Percentiles rank a stretch among this genome's conserved stretches.
Conservation (phyloP, 2,888 invertebrate species). For the Epirrhoe alternata region DNA sequence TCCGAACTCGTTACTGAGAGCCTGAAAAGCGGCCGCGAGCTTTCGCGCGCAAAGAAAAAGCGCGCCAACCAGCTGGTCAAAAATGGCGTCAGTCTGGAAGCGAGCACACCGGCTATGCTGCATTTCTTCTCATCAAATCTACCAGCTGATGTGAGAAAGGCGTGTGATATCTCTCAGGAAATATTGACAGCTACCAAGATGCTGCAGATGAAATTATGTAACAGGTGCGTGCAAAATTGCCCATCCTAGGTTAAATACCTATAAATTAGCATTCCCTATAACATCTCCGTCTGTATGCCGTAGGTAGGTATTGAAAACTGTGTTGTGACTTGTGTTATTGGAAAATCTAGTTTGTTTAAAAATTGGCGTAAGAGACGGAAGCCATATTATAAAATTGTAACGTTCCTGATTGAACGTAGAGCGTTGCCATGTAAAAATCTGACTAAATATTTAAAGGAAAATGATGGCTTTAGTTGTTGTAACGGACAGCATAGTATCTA, state of each 20-base stretch:
- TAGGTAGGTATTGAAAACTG: too few relatives aligned
- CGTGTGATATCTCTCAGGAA: slow-evolving; percentile 70
- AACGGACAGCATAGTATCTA: too few relatives aligned
- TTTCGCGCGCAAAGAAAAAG: slow-evolving; percentile 62
- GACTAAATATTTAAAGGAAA: too few relatives aligned
- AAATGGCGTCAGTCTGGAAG: slow-evolving; percentile 66
- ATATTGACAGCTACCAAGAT: slow-evolving; percentile 74
- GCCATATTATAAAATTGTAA: not conserved
- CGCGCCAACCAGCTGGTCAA: slow-evolving; percentile 68
- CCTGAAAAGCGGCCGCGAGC: slow-evolving; percentile 67
- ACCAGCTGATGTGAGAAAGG: slow-evolving; percentile 64
- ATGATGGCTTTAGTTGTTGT: too few relatives aligned
- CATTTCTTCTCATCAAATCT: slow-evolving; percentile 71
- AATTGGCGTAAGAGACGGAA: not conserved
- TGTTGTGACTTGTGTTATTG: too few relatives aligned
- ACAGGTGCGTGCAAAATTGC: slow-evolving; percentile 66
- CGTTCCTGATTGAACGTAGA: too few relatives aligned
- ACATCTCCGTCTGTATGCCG: too few relatives aligned
- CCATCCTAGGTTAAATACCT: too few relatives aligned
- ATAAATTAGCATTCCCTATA: too few relatives aligned
- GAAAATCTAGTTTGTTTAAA: not conserved
- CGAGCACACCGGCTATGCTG: slow-evolving; percentile 65
- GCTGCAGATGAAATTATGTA: slow-evolving; percentile 71
- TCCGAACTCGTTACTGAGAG: slow-evolving; percentile 83
- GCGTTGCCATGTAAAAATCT: not conserved